Evolutionary conservation across 92 coral and sea anemone genomes (phyloP).

Genomic region (Porites rus): DNA sequence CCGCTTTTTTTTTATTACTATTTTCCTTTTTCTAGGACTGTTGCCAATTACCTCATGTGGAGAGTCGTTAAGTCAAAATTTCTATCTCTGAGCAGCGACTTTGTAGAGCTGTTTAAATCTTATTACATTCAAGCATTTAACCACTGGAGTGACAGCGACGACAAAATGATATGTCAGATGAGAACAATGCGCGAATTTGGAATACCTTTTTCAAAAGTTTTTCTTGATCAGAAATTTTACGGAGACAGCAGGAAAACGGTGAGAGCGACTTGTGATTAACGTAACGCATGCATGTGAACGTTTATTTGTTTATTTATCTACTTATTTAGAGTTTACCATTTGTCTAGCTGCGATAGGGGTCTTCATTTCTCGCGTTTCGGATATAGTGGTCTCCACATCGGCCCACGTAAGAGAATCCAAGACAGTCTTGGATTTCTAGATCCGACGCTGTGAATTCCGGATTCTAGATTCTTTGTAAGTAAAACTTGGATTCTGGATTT

Average conservation of each 20-base stretch:
- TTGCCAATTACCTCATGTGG: conserved; percentile 86
- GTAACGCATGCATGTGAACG: too few species aligned
- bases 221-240: conserved; percentile 68
- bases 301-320: too few species aligned
- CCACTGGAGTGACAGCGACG: conserved; percentile 47
- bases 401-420: too few species aligned
- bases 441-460: too few species aligned
- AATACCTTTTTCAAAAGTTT: conserved; percentile 72
- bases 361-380: too few species aligned
- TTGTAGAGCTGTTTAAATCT: conserved; percentile 53
- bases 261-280: neutral
- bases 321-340: too few species aligned
- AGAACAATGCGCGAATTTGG: conserved; percentile 58
- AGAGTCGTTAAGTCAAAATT: conserved; percentile 52
- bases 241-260: conserved; percentile 80
- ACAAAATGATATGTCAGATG: conserved; percentile 65
- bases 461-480: too few species aligned
- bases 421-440: too few species aligned
- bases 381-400: too few species aligned
- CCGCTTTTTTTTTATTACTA: neutral
- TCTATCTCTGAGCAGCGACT: conserved; percentile 58
- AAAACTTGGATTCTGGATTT: too few species aligned
- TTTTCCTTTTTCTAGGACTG: conserved; percentile 11
- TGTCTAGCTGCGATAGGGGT: too few species aligned
- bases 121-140: conserved; percentile 70